phyloP scores from a whole-genome alignment of 2,797 vertebrate genomes.

The Cephalopachus bancanus region DNA sequence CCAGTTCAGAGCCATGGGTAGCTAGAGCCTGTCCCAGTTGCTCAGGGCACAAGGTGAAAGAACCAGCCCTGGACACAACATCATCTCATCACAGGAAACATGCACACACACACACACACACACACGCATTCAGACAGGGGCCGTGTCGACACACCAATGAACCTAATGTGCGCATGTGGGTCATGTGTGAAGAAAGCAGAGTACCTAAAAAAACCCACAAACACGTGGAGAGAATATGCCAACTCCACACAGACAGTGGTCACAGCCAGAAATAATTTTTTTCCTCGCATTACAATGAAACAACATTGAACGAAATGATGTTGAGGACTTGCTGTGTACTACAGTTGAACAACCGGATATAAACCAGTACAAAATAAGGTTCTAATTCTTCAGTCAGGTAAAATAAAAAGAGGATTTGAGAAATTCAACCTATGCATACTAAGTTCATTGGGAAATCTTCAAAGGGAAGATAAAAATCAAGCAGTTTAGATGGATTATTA shows the following conservation, averaged over 20 bases:
- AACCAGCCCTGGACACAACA: not conserved
- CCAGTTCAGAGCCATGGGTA: not conserved
- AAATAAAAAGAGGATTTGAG: not conserved
- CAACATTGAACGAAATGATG: not conserved
- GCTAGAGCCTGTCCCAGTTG: not conserved
- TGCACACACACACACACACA: not conserved
- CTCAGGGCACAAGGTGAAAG: not conserved
- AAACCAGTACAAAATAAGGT: not conserved
- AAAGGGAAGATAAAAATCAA: conserved; percentile 38
- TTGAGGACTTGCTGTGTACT: not conserved
- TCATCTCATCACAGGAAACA: not conserved
- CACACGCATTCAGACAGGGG: not conserved
- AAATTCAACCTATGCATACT: conserved; percentile 7
- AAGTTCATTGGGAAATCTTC: not conserved
- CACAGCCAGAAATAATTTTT: not conserved
- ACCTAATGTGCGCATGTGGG: not conserved
- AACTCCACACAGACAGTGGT: not conserved
- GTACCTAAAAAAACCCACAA: not conserved
- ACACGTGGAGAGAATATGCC: not conserved
- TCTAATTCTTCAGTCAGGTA: not conserved
- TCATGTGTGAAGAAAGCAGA: not conserved
- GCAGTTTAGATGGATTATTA: not conserved
- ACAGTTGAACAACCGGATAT: not conserved
- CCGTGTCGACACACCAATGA: not conserved
- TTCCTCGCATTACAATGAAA: not conserved